phyloP scores from a whole-genome alignment of 1,140 invertebrate genomes.

The Drosophila pruinosa region DNA sequence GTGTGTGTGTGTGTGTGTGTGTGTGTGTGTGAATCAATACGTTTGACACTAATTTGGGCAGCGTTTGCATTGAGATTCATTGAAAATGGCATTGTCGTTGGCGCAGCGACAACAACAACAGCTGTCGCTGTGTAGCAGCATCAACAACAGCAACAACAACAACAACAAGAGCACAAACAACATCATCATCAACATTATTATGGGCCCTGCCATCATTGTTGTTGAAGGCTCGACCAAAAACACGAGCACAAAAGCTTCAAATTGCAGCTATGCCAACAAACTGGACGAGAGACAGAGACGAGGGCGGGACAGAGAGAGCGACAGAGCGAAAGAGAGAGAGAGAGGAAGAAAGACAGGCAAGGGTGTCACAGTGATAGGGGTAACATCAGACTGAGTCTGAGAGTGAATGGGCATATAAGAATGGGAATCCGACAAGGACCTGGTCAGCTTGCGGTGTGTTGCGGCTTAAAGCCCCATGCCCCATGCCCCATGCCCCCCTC shows the following conservation, averaged over 20 bases:
- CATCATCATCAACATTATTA: constrained; percentile 37
- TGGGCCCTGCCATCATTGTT: constrained; percentile 33
- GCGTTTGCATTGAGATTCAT: constrained; percentile 71
- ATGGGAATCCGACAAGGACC: background rate
- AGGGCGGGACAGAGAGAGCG: background rate
- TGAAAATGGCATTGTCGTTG: constrained; percentile 64
- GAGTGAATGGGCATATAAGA: background rate
- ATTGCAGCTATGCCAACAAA: constrained; percentile 71
- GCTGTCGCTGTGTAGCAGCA: background rate
- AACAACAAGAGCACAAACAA: constrained; percentile 15
- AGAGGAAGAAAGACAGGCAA: too few species aligned
- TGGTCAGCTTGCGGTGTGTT: background rate
- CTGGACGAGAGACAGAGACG: constrained; percentile 30
- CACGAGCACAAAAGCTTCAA: constrained; percentile 64
- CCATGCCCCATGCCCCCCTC: too few species aligned
- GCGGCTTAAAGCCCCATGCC: too few species aligned
- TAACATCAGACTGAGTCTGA: background rate
- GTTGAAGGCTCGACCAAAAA: constrained; percentile 32
- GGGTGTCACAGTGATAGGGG: background rate
- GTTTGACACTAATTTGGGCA: constrained; percentile 77
- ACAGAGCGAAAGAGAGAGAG: background rate
- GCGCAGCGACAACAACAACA: constrained; percentile 25
- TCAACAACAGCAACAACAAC: constrained; percentile 30
- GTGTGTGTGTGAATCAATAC: constrained; percentile 62
- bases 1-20: background rate